These are phyloP conservation scores for Catharus ustulatus DNA, from an alignment of 2,797 vertebrate species.

Conservation along the genomic window DNA sequence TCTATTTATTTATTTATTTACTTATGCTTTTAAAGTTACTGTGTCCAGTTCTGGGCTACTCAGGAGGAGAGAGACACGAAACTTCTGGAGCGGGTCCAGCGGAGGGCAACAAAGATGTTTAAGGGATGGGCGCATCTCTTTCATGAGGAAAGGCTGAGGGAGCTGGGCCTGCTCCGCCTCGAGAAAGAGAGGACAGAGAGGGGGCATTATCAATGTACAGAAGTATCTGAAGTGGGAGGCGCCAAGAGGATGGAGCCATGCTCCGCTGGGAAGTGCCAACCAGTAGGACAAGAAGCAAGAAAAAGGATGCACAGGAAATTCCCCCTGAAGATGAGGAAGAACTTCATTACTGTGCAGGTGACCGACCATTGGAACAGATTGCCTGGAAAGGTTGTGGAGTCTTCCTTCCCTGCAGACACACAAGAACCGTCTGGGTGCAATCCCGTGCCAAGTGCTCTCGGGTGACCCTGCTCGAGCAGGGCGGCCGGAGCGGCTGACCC, in stretches of 20 bases:
- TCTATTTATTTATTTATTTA: not conserved
- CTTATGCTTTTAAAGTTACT: not conserved
- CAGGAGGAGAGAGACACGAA: not conserved
- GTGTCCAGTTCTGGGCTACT: not conserved
- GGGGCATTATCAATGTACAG: rapidly evolving
- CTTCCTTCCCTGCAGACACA: not conserved
- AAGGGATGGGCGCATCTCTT: not conserved
- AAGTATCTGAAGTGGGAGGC: not conserved
- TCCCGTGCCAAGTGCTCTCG: not conserved
- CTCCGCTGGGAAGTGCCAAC: not conserved
- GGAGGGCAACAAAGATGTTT: not conserved
- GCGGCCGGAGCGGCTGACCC: too few species aligned
- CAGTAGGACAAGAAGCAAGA: not conserved
- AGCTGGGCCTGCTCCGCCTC: not conserved
- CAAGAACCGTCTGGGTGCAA: not conserved
- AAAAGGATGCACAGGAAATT: not conserved
- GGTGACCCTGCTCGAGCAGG: too few species aligned
- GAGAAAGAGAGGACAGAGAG: not conserved
- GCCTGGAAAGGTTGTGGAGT: not conserved
- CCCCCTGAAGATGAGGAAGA: not conserved
- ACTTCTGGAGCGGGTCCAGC: not conserved
- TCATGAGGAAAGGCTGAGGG: not conserved
- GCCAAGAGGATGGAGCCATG: not conserved
- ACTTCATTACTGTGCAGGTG: not conserved
- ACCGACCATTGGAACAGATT: not conserved